Evolutionary conservation across 2,888 invertebrate genomes (phyloP).

Genomic region (Sicus ferrugineus): DNA sequence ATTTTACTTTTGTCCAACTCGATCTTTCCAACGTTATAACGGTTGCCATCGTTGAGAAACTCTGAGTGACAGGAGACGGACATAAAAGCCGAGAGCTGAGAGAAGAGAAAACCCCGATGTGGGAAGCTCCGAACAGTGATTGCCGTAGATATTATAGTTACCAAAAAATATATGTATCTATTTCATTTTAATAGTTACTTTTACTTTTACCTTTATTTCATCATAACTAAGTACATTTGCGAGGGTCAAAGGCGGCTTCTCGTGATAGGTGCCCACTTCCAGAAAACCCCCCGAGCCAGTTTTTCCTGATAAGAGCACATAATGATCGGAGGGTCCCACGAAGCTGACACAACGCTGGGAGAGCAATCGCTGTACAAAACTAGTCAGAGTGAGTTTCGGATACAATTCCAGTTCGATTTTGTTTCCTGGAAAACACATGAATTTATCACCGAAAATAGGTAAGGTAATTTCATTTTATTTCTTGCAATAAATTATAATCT

Average conservation of each 20-base stretch:
- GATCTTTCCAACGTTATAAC: slow-evolving; percentile 64
- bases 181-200: background rate
- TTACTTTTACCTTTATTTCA: slow-evolving; percentile 64
- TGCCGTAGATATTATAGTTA: background rate
- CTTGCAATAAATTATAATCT: no score
- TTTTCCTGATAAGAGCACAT: slow-evolving; percentile 57
- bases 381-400: slow-evolving; percentile 60
- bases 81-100: slow-evolving; percentile 63
- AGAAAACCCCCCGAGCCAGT: slow-evolving; percentile 64
- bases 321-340: slow-evolving; percentile 56
- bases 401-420: slow-evolving; percentile 56
- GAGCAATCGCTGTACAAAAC: slow-evolving; percentile 65
- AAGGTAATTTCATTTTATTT: no score
- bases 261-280: slow-evolving; percentile 63
- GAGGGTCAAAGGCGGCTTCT: slow-evolving; percentile 63
- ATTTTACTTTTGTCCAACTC: slow-evolving; percentile 53
- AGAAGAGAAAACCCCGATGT: no score
- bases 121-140: background rate
- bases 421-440: slow-evolving; percentile 31
- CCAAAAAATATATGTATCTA: background rate
- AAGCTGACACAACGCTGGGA: slow-evolving; percentile 65
- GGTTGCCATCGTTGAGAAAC: slow-evolving; percentile 66
- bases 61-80: slow-evolving; percentile 66
- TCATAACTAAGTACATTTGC: slow-evolving; percentile 67
- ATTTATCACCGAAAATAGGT: no score